Evolutionary conservation across 2,797 vertebrate genomes (phyloP).

Genomic region (Notamacropus eugenii): DNA sequence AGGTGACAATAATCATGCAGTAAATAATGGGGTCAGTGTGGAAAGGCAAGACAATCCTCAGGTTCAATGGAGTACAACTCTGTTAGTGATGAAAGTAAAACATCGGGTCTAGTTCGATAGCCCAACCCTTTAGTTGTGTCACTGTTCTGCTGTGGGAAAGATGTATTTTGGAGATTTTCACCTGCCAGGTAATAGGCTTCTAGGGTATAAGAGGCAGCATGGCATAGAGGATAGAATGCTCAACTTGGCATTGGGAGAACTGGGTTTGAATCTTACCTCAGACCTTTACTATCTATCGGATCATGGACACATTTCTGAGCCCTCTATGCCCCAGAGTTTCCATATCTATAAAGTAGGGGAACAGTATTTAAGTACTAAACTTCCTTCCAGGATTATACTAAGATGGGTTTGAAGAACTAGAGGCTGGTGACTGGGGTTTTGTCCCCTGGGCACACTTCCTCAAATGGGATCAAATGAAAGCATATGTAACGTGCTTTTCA

Average conservation of each 20-base stretch:
- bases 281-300: neutral
- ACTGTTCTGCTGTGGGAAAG: accelerated
- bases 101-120: conserved; percentile 42
- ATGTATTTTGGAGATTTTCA: neutral
- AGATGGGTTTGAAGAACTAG: neutral
- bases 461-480: neutral
- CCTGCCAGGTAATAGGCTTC: neutral
- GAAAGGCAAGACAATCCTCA: conserved; percentile 11
- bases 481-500: neutral
- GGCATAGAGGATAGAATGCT: neutral
- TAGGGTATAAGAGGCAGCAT: neutral
- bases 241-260: neutral
- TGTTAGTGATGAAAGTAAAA: conserved; percentile 65
- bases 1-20: conserved; percentile 74
- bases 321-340: neutral
- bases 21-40: conserved; percentile 56
- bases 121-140: conserved; percentile 43
- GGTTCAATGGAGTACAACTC: conserved; percentile 54
- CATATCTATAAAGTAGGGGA: neutral
- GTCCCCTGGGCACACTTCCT: neutral
- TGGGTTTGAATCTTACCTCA: neutral
- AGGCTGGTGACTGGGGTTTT: neutral
- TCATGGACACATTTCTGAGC: neutral
- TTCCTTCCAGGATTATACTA: neutral
- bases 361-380: neutral